Conservation (phyloP, 35 echinoderm and acorn worm genomes). For the Strongylocentrotus purpuratus region DNA sequence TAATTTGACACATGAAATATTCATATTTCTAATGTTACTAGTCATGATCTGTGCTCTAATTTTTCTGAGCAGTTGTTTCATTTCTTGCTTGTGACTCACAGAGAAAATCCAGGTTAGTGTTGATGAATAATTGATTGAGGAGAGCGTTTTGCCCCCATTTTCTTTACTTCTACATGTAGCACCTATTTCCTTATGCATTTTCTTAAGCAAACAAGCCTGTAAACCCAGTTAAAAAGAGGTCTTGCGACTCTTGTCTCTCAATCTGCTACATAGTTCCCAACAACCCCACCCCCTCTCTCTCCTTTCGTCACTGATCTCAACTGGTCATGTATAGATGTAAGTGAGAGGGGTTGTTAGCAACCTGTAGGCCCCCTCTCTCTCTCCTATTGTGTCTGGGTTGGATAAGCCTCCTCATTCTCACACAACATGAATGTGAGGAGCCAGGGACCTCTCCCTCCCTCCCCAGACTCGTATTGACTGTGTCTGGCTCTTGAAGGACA, state of each 20-base stretch:
- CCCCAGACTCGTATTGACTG: not conserved
- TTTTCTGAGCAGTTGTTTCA: not conserved
- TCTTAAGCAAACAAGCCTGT: not conserved
- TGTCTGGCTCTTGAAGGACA: not conserved
- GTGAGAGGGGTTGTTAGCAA: not conserved
- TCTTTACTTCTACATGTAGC: not conserved
- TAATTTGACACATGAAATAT: not conserved
- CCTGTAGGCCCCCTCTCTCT: not conserved
- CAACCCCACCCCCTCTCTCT: too few relatives aligned
- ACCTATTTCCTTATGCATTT: not conserved
- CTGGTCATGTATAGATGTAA: too few relatives aligned
- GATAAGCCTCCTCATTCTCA: not conserved
- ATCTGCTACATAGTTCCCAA: not conserved
- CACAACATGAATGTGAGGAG: not conserved
- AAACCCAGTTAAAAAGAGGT: not conserved
- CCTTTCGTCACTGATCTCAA: too few relatives aligned
- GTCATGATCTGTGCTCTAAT: not conserved
- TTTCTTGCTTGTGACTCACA: not conserved
- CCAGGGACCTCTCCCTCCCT: not conserved
- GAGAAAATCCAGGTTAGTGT: not conserved
- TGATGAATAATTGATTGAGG: not conserved
- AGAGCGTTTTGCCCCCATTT: not conserved
- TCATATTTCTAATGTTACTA: not conserved
- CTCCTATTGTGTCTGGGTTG: not conserved
- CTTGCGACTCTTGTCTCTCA: too few relatives aligned